Base-by-base conservation (phyloP, 2,113 vertebrate species). In the Excalfactoria chinensis region DNA sequence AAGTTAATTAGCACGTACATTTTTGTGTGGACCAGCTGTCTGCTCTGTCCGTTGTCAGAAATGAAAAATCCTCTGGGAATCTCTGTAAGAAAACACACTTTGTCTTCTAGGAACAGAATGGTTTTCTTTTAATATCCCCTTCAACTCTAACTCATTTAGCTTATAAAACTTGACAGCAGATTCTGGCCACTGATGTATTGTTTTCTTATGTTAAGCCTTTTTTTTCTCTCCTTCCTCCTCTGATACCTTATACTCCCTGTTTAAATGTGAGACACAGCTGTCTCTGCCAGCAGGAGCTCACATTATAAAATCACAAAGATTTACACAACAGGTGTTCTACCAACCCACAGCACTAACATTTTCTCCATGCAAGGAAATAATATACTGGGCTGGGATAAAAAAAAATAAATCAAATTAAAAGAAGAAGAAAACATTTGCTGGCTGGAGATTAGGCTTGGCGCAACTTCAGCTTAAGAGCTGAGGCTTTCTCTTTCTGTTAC, bases 241-340 rank as follows among this genome's bases (percentile, higher is more conserved):
- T 6, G 86, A 96, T 86, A 96, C 51, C 68, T 94, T 92, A 97
- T 60, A 92, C 74, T 66, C 76, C 37, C n/a, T 40, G 56, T 88
- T 96, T 89, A 94, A 93, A 94, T 91, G 91, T 40, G 59, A 93
- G 86, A 77, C 85, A 84, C 95, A 96, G 96, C 95, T 97, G 96
- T 79, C 63, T 84, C 70, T 84, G 85, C 89, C 93, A 94, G 90
- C 79, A 95, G 95, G 92, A 91, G 34, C 79, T 86, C 94, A 72
- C 53, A 90, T 94, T 81, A 87, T 91, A 93, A 95, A 95, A 79
- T 72, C 92, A 93, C 91, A 66, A 74, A 86, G 95, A 94, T 95
- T 87, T 86, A 92, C 7, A 3, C 90, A 95, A 96, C 97, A 96
- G 95, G 93, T 97, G 96, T 85, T 89, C 79, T 80, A 67, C 58